Evolutionary conservation across 2,888 invertebrate species (phyloP).

Genomic region (Linnaemya vulpina): DNA sequence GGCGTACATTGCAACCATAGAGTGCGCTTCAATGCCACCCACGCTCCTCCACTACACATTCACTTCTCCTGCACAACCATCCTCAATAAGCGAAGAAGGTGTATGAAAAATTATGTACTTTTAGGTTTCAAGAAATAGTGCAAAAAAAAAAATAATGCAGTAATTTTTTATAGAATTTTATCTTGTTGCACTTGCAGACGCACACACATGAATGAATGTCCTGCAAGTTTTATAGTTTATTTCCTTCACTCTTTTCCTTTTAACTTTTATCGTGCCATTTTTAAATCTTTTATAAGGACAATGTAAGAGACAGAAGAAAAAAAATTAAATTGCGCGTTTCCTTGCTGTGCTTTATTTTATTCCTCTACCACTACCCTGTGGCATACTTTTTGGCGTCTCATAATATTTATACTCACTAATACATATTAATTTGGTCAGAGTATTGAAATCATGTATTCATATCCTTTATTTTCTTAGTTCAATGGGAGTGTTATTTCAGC

Average conservation of each 20-base stretch:
- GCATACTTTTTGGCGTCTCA: slow-evolving; percentile 56
- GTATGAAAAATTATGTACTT: slow-evolving; percentile 28
- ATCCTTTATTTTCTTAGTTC: no score
- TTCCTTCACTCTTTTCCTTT: slow-evolving; percentile 3
- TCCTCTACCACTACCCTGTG: neutral
- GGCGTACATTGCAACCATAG: slow-evolving; percentile 39
- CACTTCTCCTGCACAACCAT: slow-evolving; percentile 34
- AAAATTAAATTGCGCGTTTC: slow-evolving; percentile 62
- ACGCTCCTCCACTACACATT: slow-evolving; percentile 20
- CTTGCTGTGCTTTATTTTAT: slow-evolving; percentile 53
- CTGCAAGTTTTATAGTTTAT: slow-evolving; percentile 60
- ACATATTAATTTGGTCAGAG: neutral
- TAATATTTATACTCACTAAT: slow-evolving; percentile 3
- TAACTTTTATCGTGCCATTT: slow-evolving; percentile 2
- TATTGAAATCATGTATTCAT: neutral
- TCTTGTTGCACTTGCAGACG: slow-evolving; percentile 25
- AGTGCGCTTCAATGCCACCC: slow-evolving; percentile 13
- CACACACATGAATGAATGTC: slow-evolving; percentile 35
- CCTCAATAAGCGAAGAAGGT: slow-evolving; percentile 29
- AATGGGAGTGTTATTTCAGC: no score
- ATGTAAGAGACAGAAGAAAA: slow-evolving; percentile 31
- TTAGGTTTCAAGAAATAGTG: neutral
- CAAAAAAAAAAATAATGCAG: slow-evolving; percentile 45
- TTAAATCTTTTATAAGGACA: slow-evolving; percentile 45
- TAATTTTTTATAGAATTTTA: slow-evolving; percentile 48